Base-by-base conservation (phyloP, 2,888 invertebrate species). In the Archips xylosteana region DNA sequence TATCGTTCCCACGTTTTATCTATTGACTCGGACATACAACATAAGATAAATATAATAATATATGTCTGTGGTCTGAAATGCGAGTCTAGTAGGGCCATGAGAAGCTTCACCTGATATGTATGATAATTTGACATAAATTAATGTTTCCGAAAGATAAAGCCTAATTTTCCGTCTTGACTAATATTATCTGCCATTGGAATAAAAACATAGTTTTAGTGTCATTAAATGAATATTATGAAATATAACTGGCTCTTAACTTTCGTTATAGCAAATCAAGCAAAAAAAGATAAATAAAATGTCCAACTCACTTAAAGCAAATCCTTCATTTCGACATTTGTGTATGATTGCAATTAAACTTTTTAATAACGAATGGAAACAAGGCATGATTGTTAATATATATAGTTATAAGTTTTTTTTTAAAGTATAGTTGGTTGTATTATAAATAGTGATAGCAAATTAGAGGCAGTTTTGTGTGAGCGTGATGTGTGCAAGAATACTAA, bases 391-490 rank as follows among this genome's bases (percentile, higher is more conserved):
- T 54, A 23, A 54, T 9, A 23, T 32, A 57, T 32, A 57, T 2
- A 57, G 32, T 57, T 23, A 54, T 32, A 32, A 57, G 57, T 57
- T 34, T 1, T 23, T 23, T 47, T 49, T 13, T 34, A n/a, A 23
- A 8, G 6, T 8, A 63, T 63, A 63, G 8, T 13, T 61, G 61
- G 34, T 45, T 66, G 51, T 66, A 71, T 54, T 61, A 45, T 66
- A 66, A 66, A 32, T 64, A 69, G 67, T 0, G 13, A 57, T 47
- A 47, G 13, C 12, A 36, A 51, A 23, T 39, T 68, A 64, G 73
- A 73, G 59, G 73, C 74, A 69, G 68, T 47, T 62, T 13, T 63
- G 63, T 73, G 59, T 68, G 63, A 34, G 42, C 59, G 36, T 63
- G 72, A 59, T 60, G 60, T 12, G 72, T 67, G 59, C 15, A 65